phyloP scores from a whole-genome alignment of 2,888 invertebrate species.

The Dryomyza anilis region DNA sequence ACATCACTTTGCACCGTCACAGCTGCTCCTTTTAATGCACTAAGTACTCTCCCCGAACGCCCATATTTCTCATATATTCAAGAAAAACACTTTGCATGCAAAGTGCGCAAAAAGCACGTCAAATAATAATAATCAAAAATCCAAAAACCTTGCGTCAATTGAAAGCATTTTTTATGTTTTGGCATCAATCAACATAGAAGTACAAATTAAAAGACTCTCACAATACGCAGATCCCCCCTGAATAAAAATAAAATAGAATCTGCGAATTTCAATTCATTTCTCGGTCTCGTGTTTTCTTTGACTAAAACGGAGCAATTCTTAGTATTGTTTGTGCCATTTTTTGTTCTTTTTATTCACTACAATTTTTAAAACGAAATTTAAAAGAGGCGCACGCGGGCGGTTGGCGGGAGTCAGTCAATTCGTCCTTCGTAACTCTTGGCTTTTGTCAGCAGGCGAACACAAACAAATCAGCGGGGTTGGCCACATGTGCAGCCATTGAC shows the following conservation, averaged over 20 bases:
- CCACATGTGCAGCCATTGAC: conserved; percentile 14
- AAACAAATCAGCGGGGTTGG: conserved; percentile 1
- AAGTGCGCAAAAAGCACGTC: no score
- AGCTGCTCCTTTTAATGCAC: no score
- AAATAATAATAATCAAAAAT: no score
- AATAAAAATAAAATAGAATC: no score
- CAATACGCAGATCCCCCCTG: not conserved
- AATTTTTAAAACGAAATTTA: not conserved
- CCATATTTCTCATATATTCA: no score
- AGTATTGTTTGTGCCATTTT: not conserved
- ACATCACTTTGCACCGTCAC: no score
- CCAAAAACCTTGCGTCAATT: not conserved
- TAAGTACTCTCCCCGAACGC: no score
- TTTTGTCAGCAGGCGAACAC: not conserved
- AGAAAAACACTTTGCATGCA: no score
- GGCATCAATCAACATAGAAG: not conserved
- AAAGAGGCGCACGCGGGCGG: not conserved
- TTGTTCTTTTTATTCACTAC: no score
- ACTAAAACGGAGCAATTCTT: conserved; percentile 4
- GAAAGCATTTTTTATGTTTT: not conserved
- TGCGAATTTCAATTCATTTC: no score
- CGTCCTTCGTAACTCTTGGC: not conserved
- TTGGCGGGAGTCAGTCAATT: not conserved
- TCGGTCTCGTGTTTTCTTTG: not conserved
- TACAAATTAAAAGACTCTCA: not conserved